Evolutionary conservation across 2,113 vertebrate species (phyloP), one percentile per base, ranked within the genome.

Genomic region (Neolamprologus hecqui): DNA sequence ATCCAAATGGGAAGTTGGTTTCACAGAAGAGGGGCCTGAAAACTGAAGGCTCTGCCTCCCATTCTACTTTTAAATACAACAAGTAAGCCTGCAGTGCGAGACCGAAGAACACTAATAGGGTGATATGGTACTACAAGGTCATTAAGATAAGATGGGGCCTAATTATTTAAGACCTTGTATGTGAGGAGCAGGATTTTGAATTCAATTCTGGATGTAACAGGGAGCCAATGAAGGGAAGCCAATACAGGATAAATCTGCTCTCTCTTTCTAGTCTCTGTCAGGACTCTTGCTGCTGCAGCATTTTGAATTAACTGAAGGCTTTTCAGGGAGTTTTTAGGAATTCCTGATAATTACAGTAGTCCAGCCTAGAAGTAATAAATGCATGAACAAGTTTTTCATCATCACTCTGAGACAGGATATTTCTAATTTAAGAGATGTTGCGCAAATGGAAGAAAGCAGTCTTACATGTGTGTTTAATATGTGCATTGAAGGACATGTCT

Each of bases 211-310:
- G 13, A 58, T 58, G 3, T 28, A 15, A 58, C 55, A 58, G 26
- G 55, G 3, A 58, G 55, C 55, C 55, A 57, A 15, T 57, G 55
- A 28, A 57, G 55, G 55, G 55, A 58, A 58, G 23, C 55, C 55
- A 15, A 58, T 0, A 58, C 26, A 58, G 7, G 26, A 15, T 0
- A 14, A 1, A 58, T 15, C 0, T 58, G 55, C 7, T 58, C 13
- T 58, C 55, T 58, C 55, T 28, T 58, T 58, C 13, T 28, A 58
- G 55, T 58, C 7, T 0, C 55, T 58, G 55, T 58, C 23, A 58
- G 55, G 0, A 13, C 53, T 55, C 26, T 28, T 28, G 28, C 40
- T 58, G 26, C 55, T 28, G 3, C 55, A 58, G 55, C 55, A 1
- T 58, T 58, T 58, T 58, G 55, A 5, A 31, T 58, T 58, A 31